These are phyloP conservation scores for Apostichopus japonicus DNA, from an alignment of 35 echinoderm and acorn worm genomes.

Conservation along the genomic window DNA sequence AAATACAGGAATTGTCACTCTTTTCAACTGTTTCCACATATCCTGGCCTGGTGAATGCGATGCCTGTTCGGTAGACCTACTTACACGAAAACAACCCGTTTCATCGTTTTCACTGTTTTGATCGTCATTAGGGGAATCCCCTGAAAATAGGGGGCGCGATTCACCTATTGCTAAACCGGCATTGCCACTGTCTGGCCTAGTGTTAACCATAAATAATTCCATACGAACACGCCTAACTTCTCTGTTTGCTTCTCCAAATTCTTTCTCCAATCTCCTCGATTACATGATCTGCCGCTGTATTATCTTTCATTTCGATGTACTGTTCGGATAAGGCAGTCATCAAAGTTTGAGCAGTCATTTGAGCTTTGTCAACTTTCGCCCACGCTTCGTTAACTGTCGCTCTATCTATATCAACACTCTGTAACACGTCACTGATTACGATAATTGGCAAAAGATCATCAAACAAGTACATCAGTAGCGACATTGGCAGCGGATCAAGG, in stretches of 20 bases:
- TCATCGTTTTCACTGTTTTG: background rate
- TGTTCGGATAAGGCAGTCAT: background rate
- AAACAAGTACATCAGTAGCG: too few species aligned
- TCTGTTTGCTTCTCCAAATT: background rate
- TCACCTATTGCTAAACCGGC: too few species aligned
- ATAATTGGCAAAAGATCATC: too few species aligned
- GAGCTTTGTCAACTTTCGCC: background rate
- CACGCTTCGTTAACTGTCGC: background rate
- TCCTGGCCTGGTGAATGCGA: background rate
- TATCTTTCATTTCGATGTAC: background rate
- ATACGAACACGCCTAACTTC: slow-evolving; percentile 4
- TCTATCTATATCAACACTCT: background rate
- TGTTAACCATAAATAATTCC: background rate
- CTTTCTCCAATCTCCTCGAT: background rate
- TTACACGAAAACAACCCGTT: background rate
- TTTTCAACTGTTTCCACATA: slow-evolving; percentile 61
- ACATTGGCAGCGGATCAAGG: too few species aligned
- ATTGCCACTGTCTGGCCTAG: background rate
- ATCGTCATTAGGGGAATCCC: background rate
- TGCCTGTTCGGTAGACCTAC: too few species aligned
- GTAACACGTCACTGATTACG: too few species aligned
- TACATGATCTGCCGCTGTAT: background rate
- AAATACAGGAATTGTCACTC: slow-evolving; percentile 54
- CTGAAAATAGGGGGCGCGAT: too few species aligned
- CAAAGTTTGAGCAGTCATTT: background rate